Evolutionary conservation across 1,140 invertebrate genomes (phyloP), one percentile per base, ranked within the genome.

Genomic region (Solen grandis): DNA sequence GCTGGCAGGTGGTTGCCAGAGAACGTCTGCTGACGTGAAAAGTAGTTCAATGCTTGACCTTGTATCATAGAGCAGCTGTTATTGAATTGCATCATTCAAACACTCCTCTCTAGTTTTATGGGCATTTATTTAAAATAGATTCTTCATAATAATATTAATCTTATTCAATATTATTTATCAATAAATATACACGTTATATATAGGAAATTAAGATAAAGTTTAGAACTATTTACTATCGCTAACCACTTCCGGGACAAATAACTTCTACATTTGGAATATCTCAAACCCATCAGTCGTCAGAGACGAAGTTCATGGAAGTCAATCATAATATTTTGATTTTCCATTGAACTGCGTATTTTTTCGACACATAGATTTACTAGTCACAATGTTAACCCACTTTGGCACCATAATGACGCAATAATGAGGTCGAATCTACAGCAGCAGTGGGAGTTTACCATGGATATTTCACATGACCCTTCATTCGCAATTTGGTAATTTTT

Each of bases 21-120:
- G 75, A 77, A 77, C 75, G 75, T 77, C 75, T 77, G 75, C 52
- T 22, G 50, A 41, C 57, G 52, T 38, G 31, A 35, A 55, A 77
- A 76, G 52, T 77, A 77, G 75, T 68, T 52, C 75, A 19, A n/a
- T n/a, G n/a, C 0, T 29, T 68, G 75, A 77, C 75, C 75, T 77
- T 54, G 16, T 25, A 33, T 46, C 41, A 46, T 10, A 10, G 41
- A 29, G 33, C 31, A 65, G 10, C 10, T 59, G 29, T 22, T 59
- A 27, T 13, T 33, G 36, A 29, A n/a, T 29, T 63, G 5, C 5
- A 63, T 63, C 22, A 27, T 63, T 33, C 27, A 27, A 33, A n/a
- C 3, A 8, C 5, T 63, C 13, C 14, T 10, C 8, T n/a, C 14
- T 8, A 38, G n/a, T 65, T 29, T 10, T 33, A 63, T 29, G 22